Evolutionary conservation across 23 tunicate genomes (phyloP).

Genomic region (Corella eumyota): DNA sequence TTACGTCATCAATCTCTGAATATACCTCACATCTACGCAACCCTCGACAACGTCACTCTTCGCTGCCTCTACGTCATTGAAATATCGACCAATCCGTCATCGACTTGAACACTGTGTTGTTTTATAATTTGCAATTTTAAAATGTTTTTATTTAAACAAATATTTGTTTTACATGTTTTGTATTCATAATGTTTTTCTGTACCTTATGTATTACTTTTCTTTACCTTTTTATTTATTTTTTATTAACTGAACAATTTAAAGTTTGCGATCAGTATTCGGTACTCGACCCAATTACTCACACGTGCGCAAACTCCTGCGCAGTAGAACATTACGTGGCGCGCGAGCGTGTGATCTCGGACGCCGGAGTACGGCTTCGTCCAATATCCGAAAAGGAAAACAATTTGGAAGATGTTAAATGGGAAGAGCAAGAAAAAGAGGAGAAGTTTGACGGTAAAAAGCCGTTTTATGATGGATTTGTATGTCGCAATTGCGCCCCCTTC

Average conservation of each 20-base stretch:
- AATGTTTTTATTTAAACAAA: too few relatives aligned
- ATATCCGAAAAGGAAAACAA: neutral
- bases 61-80: too few relatives aligned
- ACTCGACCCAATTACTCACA: slow-evolving; percentile 17
- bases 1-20: neutral
- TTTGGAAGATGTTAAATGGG: neutral
- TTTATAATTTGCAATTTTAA: too few relatives aligned
- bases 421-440: slow-evolving; percentile 8
- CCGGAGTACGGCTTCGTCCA: slow-evolving; percentile 5
- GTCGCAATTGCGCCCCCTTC: slow-evolving; percentile 35
- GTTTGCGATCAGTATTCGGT: slow-evolving; percentile 34
- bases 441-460: slow-evolving; percentile 5
- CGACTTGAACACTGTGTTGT: too few relatives aligned
- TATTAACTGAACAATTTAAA: slow-evolving; percentile 4
- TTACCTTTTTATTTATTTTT: neutral
- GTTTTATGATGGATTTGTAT: slow-evolving; percentile 16
- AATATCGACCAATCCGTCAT: too few relatives aligned
- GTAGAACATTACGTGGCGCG: slow-evolving; percentile 33
- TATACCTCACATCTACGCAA: too few relatives aligned
- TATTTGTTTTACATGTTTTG: too few relatives aligned
- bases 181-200: too few relatives aligned
- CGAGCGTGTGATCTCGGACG: slow-evolving; percentile 12
- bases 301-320: slow-evolving; percentile 35
- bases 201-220: neutral
- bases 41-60: too few relatives aligned